A percentile compares a stretch with the other conserved stretches of the same genome.
These are phyloP conservation scores for Pseudochaenichthys georgianus DNA, from an alignment of 2,797 vertebrate genomes.

Conservation along the genomic window DNA sequence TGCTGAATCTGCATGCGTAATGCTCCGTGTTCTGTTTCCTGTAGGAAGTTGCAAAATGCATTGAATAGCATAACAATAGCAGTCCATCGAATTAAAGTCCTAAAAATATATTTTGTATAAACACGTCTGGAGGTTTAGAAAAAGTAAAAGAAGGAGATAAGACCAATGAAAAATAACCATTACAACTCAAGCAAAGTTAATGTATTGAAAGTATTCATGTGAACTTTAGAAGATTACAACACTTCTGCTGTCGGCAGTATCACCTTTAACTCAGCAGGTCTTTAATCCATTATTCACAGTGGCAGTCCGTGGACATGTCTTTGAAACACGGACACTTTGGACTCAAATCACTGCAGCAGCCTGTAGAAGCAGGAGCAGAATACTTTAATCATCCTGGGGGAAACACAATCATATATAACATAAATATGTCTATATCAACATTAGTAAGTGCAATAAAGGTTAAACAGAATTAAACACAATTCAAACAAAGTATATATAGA, in stretches of 20 bases:
- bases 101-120: too few species aligned
- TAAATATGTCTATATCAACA: too few species aligned
- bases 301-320: conserved; percentile 21
- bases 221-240: conserved; percentile 20
- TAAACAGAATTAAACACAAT: too few species aligned
- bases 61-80: not conserved
- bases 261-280: conserved; percentile 37
- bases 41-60: not conserved
- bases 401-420: too few species aligned
- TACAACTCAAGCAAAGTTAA: not conserved
- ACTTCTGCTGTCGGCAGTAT: conserved; percentile 9
- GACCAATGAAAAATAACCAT: not conserved
- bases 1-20: not conserved
- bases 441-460: too few species aligned
- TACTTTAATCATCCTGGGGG: too few species aligned
- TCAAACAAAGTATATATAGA: too few species aligned
- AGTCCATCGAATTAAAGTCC: not conserved
- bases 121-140: too few species aligned
- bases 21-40: not conserved
- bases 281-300: conserved; percentile 55
- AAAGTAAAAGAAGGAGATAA: not conserved
- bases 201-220: conserved; percentile 33
- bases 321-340: conserved; percentile 13
- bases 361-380: too few species aligned
- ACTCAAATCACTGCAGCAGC: not conserved